phyloP scores from a whole-genome alignment of 1,140 invertebrate species.

The Zaprionus capensis region DNA sequence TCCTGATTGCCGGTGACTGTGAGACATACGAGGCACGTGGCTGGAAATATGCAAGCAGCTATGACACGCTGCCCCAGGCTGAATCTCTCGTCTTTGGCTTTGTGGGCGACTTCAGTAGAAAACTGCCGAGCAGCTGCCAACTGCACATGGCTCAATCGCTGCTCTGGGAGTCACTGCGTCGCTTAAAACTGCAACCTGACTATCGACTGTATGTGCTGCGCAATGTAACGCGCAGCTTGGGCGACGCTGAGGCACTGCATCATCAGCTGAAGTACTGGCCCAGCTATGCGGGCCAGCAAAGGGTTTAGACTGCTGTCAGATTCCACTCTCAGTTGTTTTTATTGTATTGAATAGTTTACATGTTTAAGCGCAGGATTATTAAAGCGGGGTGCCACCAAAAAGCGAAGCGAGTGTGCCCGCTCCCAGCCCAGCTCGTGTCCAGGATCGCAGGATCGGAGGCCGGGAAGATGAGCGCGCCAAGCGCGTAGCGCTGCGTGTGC shows the following conservation, averaged over 20 bases:
- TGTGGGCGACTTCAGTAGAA: conserved; percentile 60
- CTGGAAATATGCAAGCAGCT: conserved; percentile 65
- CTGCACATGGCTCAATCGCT: conserved; percentile 54
- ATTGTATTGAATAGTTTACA: conserved; percentile 68
- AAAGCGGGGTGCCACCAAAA: conserved; percentile 73
- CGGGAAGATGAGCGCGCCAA: conserved; percentile 55
- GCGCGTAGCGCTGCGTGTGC: conserved; percentile 57
- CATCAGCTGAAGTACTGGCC: conserved; percentile 48
- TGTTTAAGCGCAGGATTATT: conserved; percentile 74
- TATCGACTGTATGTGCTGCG: conserved; percentile 52
- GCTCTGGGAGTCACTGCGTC: conserved; percentile 64
- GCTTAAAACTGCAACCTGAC: conserved; percentile 44
- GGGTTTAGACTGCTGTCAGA: conserved; percentile 14
- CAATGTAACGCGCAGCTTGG: conserved; percentile 33
- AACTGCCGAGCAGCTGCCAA: conserved; percentile 54
- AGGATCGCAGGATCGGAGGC: conserved; percentile 12
- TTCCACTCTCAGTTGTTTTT: conserved; percentile 50
- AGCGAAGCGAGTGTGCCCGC: conserved; percentile 55
- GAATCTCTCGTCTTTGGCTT: conserved; percentile 68
- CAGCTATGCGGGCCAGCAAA: conserved; percentile 36
- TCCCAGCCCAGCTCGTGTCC: conserved; percentile 19
- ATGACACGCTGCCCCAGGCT: conserved; percentile 35
- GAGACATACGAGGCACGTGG: conserved; percentile 71
- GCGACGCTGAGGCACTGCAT: conserved; percentile 48
- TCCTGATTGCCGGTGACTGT: conserved; percentile 72